Percentiles rank a stretch among this genome's conserved stretches.
Conservation (phyloP, 2,797 vertebrate species). For the Propithecus deckenii region DNA sequence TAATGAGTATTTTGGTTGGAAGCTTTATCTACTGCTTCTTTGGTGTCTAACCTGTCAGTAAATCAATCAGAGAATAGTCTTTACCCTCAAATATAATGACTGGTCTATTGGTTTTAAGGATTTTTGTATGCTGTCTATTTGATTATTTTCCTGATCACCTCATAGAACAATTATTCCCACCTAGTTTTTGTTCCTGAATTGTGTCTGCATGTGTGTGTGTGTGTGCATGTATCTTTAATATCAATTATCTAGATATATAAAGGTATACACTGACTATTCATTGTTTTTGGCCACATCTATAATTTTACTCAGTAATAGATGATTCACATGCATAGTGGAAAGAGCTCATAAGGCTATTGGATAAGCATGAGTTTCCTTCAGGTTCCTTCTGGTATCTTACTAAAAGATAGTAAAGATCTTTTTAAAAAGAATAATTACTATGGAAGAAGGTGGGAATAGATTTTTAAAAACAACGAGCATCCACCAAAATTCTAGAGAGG, state of each 20-base stretch:
- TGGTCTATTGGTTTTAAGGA: not conserved
- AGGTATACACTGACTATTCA: not conserved
- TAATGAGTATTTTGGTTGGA: conserved; percentile 6
- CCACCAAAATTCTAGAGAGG: not conserved
- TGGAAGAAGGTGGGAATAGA: not conserved
- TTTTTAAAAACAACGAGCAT: not conserved
- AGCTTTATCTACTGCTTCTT: not conserved
- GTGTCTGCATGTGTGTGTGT: not conserved
- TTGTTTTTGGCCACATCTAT: not conserved
- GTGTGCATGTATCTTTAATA: not conserved
- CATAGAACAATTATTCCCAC: not conserved
- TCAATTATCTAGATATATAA: not conserved
- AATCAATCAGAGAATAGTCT: not conserved
- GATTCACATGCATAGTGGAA: not conserved
- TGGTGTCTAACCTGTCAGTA: not conserved
- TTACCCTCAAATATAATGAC: not conserved
- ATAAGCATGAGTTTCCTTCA: not conserved
- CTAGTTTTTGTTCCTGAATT: not conserved
- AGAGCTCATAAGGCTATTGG: not conserved
- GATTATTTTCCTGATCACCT: not conserved
- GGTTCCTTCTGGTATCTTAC: not conserved
- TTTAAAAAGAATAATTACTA: not conserved
- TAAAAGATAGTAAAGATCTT: not conserved
- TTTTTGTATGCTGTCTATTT: not conserved
- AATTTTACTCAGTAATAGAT: not conserved